Percentiles rank a stretch among this genome's conserved stretches.
phyloP scores from a whole-genome alignment of 2,888 invertebrate species.

The Platycnemis pennipes region DNA sequence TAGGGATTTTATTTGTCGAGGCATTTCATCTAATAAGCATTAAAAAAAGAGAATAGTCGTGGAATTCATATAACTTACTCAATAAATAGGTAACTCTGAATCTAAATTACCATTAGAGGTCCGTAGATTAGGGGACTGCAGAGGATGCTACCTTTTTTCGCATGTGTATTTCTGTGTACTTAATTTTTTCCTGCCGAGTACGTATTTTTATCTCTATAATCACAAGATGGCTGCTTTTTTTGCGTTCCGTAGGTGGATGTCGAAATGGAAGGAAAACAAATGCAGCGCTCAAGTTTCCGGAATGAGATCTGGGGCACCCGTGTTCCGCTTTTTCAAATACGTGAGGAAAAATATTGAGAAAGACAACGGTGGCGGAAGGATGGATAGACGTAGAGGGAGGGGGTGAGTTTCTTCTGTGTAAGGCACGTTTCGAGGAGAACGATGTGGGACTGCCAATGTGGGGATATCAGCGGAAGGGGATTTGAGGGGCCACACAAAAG shows the following conservation, averaged over 20 bases:
- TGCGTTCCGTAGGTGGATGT: neutral
- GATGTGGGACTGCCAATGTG: no score
- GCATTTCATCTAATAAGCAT: no score
- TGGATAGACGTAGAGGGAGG: neutral
- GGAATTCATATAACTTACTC: no score
- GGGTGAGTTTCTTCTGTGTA: no score
- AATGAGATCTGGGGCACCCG: conserved; percentile 11
- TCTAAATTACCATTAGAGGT: no score
- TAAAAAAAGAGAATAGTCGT: no score
- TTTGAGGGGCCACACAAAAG: neutral
- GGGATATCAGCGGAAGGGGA: no score
- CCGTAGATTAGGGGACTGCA: no score
- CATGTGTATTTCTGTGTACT: neutral
- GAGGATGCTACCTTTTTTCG: no score
- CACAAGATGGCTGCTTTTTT: neutral
- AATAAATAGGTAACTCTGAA: no score
- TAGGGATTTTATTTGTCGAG: no score
- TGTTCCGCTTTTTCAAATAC: neutral
- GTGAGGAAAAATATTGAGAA: neutral
- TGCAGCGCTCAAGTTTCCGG: neutral
- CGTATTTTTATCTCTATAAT: neutral
- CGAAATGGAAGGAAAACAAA: conserved; percentile 31
- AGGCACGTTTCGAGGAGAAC: no score
- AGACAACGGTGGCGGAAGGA: neutral
- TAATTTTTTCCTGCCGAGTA: neutral